These are phyloP conservation scores for Astatotilapia flaviijosephi DNA, from an alignment of 2,113 vertebrate species.

Conservation along the genomic window DNA sequence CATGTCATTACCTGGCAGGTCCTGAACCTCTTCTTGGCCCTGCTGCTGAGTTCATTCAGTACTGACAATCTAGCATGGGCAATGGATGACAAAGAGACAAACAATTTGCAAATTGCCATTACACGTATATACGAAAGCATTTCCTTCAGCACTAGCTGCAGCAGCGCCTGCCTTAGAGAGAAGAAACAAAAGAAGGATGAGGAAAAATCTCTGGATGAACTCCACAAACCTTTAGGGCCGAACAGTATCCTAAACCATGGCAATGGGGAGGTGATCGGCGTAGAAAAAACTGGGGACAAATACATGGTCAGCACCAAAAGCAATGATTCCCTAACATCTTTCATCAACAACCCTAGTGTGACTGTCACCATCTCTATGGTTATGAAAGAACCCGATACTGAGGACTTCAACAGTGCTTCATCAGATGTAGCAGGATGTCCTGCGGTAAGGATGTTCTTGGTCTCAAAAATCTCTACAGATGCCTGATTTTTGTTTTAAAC, in stretches of 20 bases:
- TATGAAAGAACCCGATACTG: slow-evolving; percentile 85
- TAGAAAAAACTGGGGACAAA: slow-evolving; percentile 83
- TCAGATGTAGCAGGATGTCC: slow-evolving; percentile 83
- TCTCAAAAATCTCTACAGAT: background rate
- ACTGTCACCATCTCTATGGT: slow-evolving; percentile 91
- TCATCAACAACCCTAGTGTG: slow-evolving; percentile 87
- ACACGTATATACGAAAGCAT: slow-evolving; percentile 83
- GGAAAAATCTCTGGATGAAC: slow-evolving; percentile 80
- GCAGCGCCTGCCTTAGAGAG: slow-evolving; percentile 75
- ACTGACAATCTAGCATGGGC: slow-evolving; percentile 87
- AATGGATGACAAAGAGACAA: slow-evolving; percentile 85
- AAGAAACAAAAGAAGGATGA: slow-evolving; percentile 71
- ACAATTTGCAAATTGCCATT: slow-evolving; percentile 91
- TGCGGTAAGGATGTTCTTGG: slow-evolving; percentile 74
- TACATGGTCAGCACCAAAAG: slow-evolving; percentile 78
- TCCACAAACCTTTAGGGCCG: slow-evolving; percentile 76
- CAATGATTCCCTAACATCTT: slow-evolving; percentile 80
- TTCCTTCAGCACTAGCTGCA: slow-evolving; percentile 71
- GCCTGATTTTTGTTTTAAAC: background rate
- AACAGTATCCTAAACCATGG: slow-evolving; percentile 83
- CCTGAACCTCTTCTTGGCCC: slow-evolving; percentile 93
- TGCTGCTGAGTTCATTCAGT: slow-evolving; percentile 96
- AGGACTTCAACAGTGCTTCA: slow-evolving; percentile 90
- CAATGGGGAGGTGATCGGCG: slow-evolving; percentile 83
- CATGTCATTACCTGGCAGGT: slow-evolving; percentile 70